Evolutionary conservation across 2,797 vertebrate species (phyloP), one percentile per base, ranked within the genome.

Genomic region (Pseudochirops corinnae): DNA sequence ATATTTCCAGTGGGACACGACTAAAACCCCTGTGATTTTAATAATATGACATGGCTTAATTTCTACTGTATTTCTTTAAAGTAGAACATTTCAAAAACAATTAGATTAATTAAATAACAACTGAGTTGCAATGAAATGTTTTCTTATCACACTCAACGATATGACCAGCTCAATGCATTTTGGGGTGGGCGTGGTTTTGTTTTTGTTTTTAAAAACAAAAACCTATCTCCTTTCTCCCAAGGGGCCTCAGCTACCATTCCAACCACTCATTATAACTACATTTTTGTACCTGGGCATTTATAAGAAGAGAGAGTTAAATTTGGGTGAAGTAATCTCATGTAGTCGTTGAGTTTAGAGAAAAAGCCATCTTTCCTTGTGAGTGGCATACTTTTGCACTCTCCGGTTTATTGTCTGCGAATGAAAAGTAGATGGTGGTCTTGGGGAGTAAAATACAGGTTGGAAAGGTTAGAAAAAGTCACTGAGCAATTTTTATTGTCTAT

Each of bases 401-500:
- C 11, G 55, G 97, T 97, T 97, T 98, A 93, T 97, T 98, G 97
- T 98, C 97, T 98, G 95, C 90, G 97, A 95, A 96, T 91, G 74
- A 94, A 57, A 96, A 96, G 95, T 93, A 95, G 97, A 94, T 95
- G 94, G 93, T 97, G 98, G 98, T 98, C 98, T 98, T 91, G 97
- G 98, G 96, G 98, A 98, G 98, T 98, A 99, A 98, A 99, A 98
- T 97, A 98, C 97, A 98, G 90, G 97, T 98, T 98, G 95, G 95
- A 98, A 98, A 99, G 98, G 98, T 98, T 98, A 98, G 96, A 96
- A 97, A 97, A 98, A 98, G 97, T 97, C 98, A 98, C 97, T 10
- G 97, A 97, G 97, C 98, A 97, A 98, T 98, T 98, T 97, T 97
- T 98, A 98, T 98, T 98, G 98, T 98, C 98, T 99, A 95, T 10